Conservation (phyloP, 2,888 invertebrate genomes). For the Thelaira solivaga region DNA sequence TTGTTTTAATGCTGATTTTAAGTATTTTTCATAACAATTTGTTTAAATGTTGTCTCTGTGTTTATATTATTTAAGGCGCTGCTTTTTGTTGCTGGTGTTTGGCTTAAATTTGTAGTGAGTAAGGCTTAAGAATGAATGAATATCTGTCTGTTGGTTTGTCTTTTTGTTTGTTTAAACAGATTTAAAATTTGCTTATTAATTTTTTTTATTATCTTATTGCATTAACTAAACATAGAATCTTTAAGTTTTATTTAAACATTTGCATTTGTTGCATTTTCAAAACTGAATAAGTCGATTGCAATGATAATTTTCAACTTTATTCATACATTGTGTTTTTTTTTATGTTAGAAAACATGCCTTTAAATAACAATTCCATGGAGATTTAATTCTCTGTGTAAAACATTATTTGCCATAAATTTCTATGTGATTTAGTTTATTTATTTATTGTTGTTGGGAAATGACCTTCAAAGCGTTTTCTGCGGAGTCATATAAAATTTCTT, state of each 20-base stretch:
- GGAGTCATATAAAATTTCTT: background rate
- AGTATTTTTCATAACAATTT: slow-evolving; percentile 59
- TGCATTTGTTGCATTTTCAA: background rate
- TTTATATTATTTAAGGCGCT: slow-evolving; percentile 13
- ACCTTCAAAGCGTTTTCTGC: background rate
- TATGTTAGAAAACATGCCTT: slow-evolving; percentile 15
- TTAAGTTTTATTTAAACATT: slow-evolving; percentile 7
- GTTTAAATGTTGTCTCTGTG: slow-evolving; percentile 39
- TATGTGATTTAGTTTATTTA: background rate
- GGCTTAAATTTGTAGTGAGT: slow-evolving; percentile 50
- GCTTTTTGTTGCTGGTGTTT: slow-evolving; percentile 11
- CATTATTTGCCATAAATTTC: slow-evolving; percentile 20
- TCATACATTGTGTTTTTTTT: background rate
- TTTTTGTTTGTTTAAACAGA: slow-evolving; percentile 11
- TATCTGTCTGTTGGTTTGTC: background rate
- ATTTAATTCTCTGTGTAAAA: slow-evolving; percentile 27
- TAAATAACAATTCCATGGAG: slow-evolving; percentile 28
- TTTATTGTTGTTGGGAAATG: slow-evolving; percentile 1
- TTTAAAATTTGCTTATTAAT: background rate
- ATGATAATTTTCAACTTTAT: background rate
- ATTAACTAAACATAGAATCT: slow-evolving; percentile 2
- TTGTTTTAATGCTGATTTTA: slow-evolving; percentile 55
- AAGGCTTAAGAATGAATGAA: slow-evolving; percentile 53
- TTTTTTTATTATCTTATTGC: slow-evolving; percentile 35
- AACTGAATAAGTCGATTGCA: background rate